Evolutionary conservation across 1,140 invertebrate species (phyloP).

Genomic region (Lepidurus arcticus): DNA sequence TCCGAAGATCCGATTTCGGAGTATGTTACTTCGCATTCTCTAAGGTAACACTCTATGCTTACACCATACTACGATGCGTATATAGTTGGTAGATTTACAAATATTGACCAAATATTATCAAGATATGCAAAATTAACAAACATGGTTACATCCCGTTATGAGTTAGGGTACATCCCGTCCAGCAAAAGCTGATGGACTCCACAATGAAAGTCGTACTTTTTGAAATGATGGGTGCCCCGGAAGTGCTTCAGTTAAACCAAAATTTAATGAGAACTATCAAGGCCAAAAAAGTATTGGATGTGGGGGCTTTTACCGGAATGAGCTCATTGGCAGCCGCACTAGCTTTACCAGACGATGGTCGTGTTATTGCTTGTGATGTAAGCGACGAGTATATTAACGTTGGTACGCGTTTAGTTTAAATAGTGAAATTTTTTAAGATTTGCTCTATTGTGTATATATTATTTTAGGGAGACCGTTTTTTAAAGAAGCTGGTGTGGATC

Average conservation of each 20-base stretch:
- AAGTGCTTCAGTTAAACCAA: slow-evolving; percentile 42
- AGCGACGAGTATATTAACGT: slow-evolving; percentile 40
- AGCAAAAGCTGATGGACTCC: slow-evolving; percentile 33
- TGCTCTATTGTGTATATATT: neutral
- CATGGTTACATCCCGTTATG: neutral
- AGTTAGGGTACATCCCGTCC: slow-evolving; percentile 31
- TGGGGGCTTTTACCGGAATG: slow-evolving; percentile 46
- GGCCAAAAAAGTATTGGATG: slow-evolving; percentile 44
- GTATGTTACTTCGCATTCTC: slow-evolving; percentile 24
- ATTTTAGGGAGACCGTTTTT: slow-evolving; percentile 40
- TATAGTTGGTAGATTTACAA: neutral
- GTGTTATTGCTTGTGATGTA: slow-evolving; percentile 44
- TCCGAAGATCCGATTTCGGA: slow-evolving; percentile 17
- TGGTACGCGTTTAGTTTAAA: slow-evolving; percentile 25
- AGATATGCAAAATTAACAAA: neutral
- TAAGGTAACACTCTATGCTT: neutral
- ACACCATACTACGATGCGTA: neutral
- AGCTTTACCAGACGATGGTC: slow-evolving; percentile 43
- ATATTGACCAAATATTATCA: neutral
- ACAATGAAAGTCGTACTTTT: slow-evolving; percentile 33
- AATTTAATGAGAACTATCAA: slow-evolving; percentile 41
- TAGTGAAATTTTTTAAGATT: no score
- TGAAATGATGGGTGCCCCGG: slow-evolving; percentile 44
- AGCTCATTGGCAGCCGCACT: slow-evolving; percentile 44
- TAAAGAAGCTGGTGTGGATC: slow-evolving; percentile 42